A percentile compares a stretch with the other conserved stretches of the same genome.
These are phyloP conservation scores for Heliothis peltigera DNA, from an alignment of 2,888 invertebrate genomes.

Conservation along the genomic window DNA sequence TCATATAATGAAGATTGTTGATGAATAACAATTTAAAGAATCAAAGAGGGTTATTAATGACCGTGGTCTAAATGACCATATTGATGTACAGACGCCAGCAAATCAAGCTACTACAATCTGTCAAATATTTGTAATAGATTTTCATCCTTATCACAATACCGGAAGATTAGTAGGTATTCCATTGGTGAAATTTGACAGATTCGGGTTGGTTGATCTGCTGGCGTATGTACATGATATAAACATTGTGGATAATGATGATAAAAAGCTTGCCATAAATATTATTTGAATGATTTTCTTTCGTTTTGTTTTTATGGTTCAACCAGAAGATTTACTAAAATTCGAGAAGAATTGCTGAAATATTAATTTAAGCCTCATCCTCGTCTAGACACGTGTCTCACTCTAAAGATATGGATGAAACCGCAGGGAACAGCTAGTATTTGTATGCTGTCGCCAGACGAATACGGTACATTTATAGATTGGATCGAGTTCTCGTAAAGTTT, in stretches of 20 bases:
- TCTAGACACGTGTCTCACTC: not conserved
- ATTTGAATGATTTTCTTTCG: too few relatives aligned
- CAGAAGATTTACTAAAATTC: too few relatives aligned
- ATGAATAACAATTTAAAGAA: not conserved
- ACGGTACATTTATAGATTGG: constrained; percentile 48
- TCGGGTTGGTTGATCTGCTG: too few relatives aligned
- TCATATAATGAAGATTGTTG: not conserved
- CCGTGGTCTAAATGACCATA: too few relatives aligned
- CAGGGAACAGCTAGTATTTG: not conserved
- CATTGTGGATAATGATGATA: not conserved
- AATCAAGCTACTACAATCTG: too few relatives aligned
- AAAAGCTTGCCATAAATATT: too few relatives aligned
- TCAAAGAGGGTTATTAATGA: not conserved
- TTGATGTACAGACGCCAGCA: too few relatives aligned
- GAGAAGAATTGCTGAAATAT: not conserved
- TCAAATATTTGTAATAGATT: too few relatives aligned
- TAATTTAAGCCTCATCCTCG: not conserved
- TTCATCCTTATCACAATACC: too few relatives aligned
- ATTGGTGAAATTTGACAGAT: too few relatives aligned
- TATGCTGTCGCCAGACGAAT: constrained; percentile 17
- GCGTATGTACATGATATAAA: not conserved
- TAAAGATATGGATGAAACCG: not conserved
- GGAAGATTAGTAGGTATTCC: too few relatives aligned
- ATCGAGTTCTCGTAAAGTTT: constrained; percentile 37
- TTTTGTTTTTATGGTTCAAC: too few relatives aligned